Conservation (phyloP, 1,140 invertebrate genomes). For the Andrena cerasifolii region DNA sequence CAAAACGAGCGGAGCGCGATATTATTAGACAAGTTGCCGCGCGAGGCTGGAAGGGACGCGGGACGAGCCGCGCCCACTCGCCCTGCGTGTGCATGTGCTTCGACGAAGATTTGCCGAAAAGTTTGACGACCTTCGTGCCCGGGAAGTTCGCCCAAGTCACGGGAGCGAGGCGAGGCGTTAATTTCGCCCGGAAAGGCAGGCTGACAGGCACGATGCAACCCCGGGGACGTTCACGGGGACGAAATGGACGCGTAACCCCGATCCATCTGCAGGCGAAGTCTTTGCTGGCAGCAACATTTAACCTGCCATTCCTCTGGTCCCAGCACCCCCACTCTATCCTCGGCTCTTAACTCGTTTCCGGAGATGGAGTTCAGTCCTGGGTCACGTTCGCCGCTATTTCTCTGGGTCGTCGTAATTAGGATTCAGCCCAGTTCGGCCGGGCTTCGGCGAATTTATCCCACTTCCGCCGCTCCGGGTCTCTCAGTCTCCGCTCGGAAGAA, state of each 20-base stretch:
- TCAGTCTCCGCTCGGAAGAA: slow-evolving; percentile 30
- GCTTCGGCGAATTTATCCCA: slow-evolving; percentile 60
- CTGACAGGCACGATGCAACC: slow-evolving; percentile 50
- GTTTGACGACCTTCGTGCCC: slow-evolving; percentile 3
- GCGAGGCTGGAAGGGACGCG: no score
- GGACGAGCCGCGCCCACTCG: not conserved
- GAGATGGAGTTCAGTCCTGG: slow-evolving; percentile 51
- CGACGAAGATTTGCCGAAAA: slow-evolving; percentile 29
- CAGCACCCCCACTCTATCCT: not conserved
- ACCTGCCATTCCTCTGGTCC: slow-evolving; percentile 15
- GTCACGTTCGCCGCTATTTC: slow-evolving; percentile 58
- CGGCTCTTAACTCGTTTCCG: slow-evolving; percentile 54
- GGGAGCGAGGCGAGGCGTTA: slow-evolving; percentile 50
- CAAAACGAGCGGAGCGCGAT: not conserved
- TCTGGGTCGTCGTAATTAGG: slow-evolving; percentile 64
- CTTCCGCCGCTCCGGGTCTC: slow-evolving; percentile 38
- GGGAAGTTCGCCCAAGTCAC: slow-evolving; percentile 1
- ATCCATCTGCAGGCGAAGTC: slow-evolving; percentile 40
- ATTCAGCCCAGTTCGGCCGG: slow-evolving; percentile 60
- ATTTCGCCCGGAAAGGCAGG: slow-evolving; percentile 45
- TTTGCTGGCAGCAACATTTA: slow-evolving; percentile 58
- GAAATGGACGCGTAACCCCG: slow-evolving; percentile 48
- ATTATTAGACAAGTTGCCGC: not conserved
- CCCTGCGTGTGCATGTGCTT: not conserved
- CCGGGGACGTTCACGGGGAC: slow-evolving; percentile 35